Base-by-base conservation (phyloP, 2,113 vertebrate genomes). In the Alethe castanea region DNA sequence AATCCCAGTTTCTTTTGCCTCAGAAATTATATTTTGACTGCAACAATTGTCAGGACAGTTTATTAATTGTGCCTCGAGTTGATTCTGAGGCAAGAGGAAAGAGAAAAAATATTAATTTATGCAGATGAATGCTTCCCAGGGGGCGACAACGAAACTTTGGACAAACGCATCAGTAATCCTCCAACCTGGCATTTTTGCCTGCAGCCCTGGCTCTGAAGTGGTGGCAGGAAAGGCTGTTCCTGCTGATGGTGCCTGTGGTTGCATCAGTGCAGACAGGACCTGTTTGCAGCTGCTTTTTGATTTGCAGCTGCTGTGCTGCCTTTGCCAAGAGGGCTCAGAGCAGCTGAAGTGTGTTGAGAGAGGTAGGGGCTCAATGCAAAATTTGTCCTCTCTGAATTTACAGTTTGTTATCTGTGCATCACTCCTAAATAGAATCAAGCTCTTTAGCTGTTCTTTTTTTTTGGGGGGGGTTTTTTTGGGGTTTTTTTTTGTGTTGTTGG, bases 81-180 rank as follows among this genome's bases (percentile, higher is more conserved):
- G 5, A 48, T 77, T 70, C 56, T 42, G 50, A 62, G 33, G 18
- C n/a, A 45, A 36, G 72, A 56, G 5, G 7, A 38, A 42, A 35
- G 9, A 0, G 12, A 47, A 76, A 76, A 76, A 79, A 76, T 23
- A 45, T 14, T 90, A 3, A 45, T 87, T 66, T 92, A 56, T 67
- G 31, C 16, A 76, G 33, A 79, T 47, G 2, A 24, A 42, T 0
- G 0, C 1, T 3, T 78, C 47, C 10, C 13, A 33, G 9, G 16
- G 26, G 42, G 11, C 14, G 31, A 5, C 19, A 8, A 33, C 23
- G 1, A 2, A 60, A 47, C 28, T 72, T 20, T 9, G 26, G 59
- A 61, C 28, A 83, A 83, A 36, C 3, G 5, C 20, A 8, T 45
- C 5, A 0, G 11, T 47, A 62, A 66, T 53, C 24, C 23, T 78